Conservation (phyloP, 2,888 invertebrate genomes). For the Drosophila pseudotakahashii region DNA sequence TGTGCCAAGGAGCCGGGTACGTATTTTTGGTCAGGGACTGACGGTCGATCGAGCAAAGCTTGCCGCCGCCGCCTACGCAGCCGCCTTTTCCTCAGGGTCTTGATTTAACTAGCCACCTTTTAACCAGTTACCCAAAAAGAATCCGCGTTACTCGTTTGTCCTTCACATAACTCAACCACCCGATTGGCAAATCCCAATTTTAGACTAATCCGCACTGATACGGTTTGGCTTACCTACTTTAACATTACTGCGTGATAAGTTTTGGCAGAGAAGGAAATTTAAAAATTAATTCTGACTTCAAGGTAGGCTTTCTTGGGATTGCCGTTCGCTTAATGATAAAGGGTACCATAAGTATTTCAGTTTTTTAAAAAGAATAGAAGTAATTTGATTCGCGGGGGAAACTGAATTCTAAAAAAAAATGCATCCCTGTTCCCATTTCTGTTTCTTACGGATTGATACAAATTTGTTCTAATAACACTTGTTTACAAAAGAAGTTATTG, state of each 20-base stretch:
- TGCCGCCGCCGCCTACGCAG: constrained; percentile 29
- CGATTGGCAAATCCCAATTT: constrained; percentile 15
- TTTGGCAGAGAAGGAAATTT: constrained; percentile 9
- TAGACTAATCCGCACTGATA: constrained; percentile 10
- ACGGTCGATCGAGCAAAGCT: constrained; percentile 38
- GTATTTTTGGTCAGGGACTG: constrained; percentile 48
- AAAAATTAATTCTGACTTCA: background rate
- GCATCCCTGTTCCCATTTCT: no score
- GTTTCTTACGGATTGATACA: no score
- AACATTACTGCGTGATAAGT: background rate
- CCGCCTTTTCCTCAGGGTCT: constrained; percentile 2
- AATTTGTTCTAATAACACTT: no score
- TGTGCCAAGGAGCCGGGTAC: constrained; percentile 64
- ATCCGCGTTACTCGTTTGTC: constrained; percentile 17
- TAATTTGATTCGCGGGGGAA: no score
- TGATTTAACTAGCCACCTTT: constrained; percentile 2
- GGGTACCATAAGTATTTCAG: background rate
- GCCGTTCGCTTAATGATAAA: no score
- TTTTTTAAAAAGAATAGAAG: no score
- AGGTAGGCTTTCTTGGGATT: no score
- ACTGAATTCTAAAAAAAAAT: no score
- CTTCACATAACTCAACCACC: constrained; percentile 8
- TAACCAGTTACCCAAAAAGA: constrained; percentile 1
- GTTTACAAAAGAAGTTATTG: no score
- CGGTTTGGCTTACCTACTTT: constrained; percentile 9